Conservation (phyloP, 2,113 vertebrate genomes). For the Chloebia gouldiae region DNA sequence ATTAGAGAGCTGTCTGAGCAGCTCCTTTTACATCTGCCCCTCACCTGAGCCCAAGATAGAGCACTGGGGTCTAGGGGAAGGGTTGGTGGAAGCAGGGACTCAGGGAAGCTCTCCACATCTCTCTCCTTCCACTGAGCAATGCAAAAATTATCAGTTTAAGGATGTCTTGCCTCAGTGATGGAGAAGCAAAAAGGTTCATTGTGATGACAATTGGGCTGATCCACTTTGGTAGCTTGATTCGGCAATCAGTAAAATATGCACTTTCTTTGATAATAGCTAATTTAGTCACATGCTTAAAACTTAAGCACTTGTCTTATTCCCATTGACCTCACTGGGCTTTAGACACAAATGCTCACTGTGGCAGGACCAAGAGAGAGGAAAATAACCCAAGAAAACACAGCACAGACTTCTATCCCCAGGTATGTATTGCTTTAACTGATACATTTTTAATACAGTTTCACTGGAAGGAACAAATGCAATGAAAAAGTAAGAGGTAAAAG, state of each 20-base stretch:
- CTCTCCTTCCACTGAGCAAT: background rate
- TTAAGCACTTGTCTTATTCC: background rate
- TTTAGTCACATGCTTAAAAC: background rate
- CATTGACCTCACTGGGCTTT: background rate
- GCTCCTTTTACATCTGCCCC: background rate
- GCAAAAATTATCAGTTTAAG: background rate
- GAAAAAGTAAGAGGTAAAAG: background rate
- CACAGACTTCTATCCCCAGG: background rate
- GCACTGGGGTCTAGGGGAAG: background rate
- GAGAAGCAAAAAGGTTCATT: background rate
- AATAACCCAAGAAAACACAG: background rate
- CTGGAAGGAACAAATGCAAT: background rate
- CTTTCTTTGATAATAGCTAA: background rate
- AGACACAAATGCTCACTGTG: background rate
- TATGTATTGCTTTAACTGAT: background rate
- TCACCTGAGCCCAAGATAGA: background rate
- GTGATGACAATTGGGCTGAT: background rate
- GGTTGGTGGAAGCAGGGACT: background rate
- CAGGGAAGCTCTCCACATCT: background rate
- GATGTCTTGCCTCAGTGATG: background rate
- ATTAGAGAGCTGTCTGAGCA: background rate
- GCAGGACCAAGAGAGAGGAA: background rate
- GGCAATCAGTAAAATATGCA: background rate
- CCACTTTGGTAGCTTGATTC: background rate
- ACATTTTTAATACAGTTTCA: background rate